A percentile compares a stretch with the other conserved stretches of the same genome.
Evolutionary conservation across 2,113 vertebrate genomes (phyloP).

Genomic region (Ranitomeya variabilis): DNA sequence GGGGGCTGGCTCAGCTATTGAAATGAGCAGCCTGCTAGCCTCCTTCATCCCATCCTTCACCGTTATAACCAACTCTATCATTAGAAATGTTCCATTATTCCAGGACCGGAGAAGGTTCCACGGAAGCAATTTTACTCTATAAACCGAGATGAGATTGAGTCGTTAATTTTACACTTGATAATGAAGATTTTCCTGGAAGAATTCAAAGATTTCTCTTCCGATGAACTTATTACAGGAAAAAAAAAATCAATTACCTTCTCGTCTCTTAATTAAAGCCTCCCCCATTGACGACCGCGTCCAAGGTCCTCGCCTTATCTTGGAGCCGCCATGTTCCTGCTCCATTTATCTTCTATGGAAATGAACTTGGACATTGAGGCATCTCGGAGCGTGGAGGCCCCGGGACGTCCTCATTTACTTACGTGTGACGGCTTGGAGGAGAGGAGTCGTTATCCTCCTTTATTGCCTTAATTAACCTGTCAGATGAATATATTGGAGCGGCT

Average conservation of each 20-base stretch:
- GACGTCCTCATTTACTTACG: neutral
- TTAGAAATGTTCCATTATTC: neutral
- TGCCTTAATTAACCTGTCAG: conserved; percentile 57
- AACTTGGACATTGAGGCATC: neutral
- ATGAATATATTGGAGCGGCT: conserved; percentile 35
- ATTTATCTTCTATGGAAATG: conserved; percentile 26
- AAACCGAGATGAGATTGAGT: neutral
- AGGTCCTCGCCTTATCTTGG: neutral
- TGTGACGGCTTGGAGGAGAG: neutral
- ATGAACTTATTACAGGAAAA: conserved; percentile 4
- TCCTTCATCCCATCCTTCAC: neutral
- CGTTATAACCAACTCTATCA: neutral
- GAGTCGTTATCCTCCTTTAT: conserved; percentile 37
- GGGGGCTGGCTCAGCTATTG: no score
- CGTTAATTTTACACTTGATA: neutral
- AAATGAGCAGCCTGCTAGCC: no score
- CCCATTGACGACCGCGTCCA: neutral
- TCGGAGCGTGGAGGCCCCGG: neutral
- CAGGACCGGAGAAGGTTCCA: neutral
- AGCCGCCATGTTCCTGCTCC: neutral
- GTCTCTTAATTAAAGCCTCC: conserved; percentile 26
- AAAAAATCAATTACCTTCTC: neutral
- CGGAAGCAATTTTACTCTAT: neutral
- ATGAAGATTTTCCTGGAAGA: neutral
- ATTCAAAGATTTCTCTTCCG: neutral